A percentile compares a stretch with the other conserved stretches of the same genome.
phyloP scores from a whole-genome alignment of 2,797 vertebrate species.

The Catostomus latipinnis region DNA sequence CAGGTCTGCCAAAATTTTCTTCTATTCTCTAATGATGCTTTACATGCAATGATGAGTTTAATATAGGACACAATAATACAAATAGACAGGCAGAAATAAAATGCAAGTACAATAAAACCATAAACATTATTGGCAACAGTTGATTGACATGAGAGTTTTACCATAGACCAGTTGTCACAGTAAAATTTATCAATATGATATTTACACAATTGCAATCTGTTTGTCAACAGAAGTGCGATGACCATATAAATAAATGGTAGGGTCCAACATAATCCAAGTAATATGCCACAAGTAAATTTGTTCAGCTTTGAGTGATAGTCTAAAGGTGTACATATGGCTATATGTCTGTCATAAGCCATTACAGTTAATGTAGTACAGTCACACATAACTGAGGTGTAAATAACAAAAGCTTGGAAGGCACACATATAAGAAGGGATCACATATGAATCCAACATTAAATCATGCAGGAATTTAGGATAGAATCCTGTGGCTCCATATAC shows the following conservation, averaged over 20 bases:
- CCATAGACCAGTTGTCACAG: constrained; percentile 45
- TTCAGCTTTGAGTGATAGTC: constrained; percentile 26
- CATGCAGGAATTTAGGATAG: constrained; percentile 49
- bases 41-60: constrained; percentile 33
- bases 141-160: constrained; percentile 34
- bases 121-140: constrained; percentile 3
- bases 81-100: constrained; percentile 1
- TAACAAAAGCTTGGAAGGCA: constrained; percentile 18
- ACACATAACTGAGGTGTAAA: constrained; percentile 24
- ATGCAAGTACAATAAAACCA: constrained; percentile 4
- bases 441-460: constrained; percentile 33
- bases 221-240: neutral
- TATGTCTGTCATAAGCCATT: constrained; percentile 38
- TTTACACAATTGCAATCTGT: constrained; percentile 3
- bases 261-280: constrained; percentile 25
- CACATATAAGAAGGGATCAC: constrained; percentile 36
- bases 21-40: constrained; percentile 30
- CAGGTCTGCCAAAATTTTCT: constrained; percentile 41
- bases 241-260: neutral
- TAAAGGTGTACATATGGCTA: constrained; percentile 33
- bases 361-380: constrained; percentile 28
- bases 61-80: constrained; percentile 33
- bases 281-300: constrained; percentile 6
- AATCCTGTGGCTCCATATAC: constrained; percentile 42
- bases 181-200: constrained; percentile 30